A percentile compares a stretch with the other conserved stretches of the same genome.
phyloP scores from a whole-genome alignment of 2,113 vertebrate species.

The Callionymus lyra region DNA sequence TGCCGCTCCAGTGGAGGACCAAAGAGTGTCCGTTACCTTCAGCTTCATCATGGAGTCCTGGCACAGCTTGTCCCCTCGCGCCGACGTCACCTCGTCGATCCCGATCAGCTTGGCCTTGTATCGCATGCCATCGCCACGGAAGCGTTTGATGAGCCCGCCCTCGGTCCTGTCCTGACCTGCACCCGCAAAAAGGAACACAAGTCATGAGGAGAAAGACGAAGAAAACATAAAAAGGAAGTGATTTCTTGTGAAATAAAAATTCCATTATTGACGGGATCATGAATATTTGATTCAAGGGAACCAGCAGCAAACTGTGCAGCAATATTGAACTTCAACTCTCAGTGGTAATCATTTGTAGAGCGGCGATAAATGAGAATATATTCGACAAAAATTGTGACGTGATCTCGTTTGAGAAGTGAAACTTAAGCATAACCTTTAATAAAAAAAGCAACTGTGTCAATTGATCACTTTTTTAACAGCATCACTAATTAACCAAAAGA shows the following conservation, averaged over 20 bases:
- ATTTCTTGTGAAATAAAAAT: too few relatives aligned
- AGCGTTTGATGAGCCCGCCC: conserved; percentile 93
- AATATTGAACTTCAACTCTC: conserved; percentile 37
- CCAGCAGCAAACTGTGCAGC: conserved; percentile 11
- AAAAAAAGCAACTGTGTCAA: too few relatives aligned
- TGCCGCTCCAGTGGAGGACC: conserved; percentile 22
- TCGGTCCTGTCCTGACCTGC: conserved; percentile 94
- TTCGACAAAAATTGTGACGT: too few relatives aligned
- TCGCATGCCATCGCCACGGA: conserved; percentile 91
- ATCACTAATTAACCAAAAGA: too few relatives aligned
- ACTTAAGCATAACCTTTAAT: too few relatives aligned
- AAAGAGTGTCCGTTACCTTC: conserved; percentile 73
- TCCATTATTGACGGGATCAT: conserved; percentile 5
- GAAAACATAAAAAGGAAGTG: conserved; percentile 11
- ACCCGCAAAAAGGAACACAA: conserved; percentile 27
- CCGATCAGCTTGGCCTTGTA: conserved; percentile 98
- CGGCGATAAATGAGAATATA: too few relatives aligned
- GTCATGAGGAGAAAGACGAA: conserved; percentile 9
- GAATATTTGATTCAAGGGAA: conserved; percentile 57
- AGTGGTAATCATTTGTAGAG: conserved; percentile 2
- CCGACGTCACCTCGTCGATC: conserved; percentile 89
- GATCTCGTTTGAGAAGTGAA: too few relatives aligned
- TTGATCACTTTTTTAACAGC: too few relatives aligned
- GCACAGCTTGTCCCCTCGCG: conserved; percentile 96
- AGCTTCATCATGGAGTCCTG: conserved; percentile 99